Percentiles rank a stretch among this genome's conserved stretches.
Evolutionary conservation across 2,797 vertebrate genomes (phyloP).

Genomic region (Sphenodon punctatus): DNA sequence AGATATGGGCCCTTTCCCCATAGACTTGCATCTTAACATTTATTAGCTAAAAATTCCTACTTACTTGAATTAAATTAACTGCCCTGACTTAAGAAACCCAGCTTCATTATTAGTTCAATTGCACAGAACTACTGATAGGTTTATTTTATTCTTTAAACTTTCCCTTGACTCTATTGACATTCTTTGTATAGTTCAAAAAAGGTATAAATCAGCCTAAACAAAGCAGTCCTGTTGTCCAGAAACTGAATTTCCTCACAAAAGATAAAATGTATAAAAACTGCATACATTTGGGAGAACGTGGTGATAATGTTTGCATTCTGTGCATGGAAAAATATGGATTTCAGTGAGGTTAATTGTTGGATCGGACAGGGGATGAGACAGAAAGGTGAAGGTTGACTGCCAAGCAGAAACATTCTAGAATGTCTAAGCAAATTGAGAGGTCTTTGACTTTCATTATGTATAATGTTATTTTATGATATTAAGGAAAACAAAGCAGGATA

Average conservation of each 20-base stretch:
- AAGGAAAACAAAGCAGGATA: constrained; percentile 18
- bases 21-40: too few relatives aligned
- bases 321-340: constrained; percentile 37
- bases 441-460: constrained; percentile 14
- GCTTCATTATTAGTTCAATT: too few relatives aligned
- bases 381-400: constrained; percentile 55
- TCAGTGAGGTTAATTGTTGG: constrained; percentile 42
- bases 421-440: constrained; percentile 23
- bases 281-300: background rate
- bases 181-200: background rate
- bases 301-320: constrained; percentile 39
- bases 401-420: constrained; percentile 37
- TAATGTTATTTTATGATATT: background rate
- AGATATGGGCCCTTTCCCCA: too few relatives aligned
- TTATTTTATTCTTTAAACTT: background rate
- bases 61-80: too few relatives aligned
- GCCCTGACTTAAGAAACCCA: too few relatives aligned
- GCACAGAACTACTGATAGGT: too few relatives aligned
- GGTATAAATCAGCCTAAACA: too few relatives aligned
- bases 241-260: too few relatives aligned
- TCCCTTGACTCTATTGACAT: background rate
- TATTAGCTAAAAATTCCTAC: too few relatives aligned
- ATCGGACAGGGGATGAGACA: constrained; percentile 26
- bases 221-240: too few relatives aligned
- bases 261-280: too few relatives aligned